phyloP scores from a whole-genome alignment of 2,113 vertebrate species.

The Tichodroma muraria region DNA sequence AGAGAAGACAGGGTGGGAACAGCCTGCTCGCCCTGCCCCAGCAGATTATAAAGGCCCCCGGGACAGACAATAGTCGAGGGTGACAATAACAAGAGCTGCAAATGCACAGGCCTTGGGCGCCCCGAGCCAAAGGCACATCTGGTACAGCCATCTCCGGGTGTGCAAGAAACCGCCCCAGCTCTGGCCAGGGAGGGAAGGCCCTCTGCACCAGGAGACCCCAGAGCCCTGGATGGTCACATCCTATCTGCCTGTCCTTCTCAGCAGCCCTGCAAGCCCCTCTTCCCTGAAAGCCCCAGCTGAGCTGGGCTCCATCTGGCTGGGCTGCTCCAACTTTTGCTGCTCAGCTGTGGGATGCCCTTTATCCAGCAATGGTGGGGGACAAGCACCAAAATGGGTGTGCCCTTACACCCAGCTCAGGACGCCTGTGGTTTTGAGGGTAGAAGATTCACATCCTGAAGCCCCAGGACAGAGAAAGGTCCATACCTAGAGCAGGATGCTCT shows the following conservation, averaged over 20 bases:
- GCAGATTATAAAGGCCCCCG: background rate
- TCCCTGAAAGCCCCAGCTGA: background rate
- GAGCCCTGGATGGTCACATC: background rate
- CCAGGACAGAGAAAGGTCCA: background rate
- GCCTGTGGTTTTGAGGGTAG: background rate
- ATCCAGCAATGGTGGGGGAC: background rate
- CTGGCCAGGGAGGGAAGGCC: background rate
- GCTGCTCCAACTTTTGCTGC: background rate
- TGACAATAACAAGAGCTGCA: background rate
- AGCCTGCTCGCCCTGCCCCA: rapidly evolving
- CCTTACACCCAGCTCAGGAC: background rate
- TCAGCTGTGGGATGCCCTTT: background rate
- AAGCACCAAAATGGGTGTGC: background rate
- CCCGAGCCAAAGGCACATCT: constrained; percentile 24
- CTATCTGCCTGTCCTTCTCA: background rate
- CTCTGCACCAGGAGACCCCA: background rate
- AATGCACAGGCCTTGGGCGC: background rate
- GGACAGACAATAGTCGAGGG: background rate
- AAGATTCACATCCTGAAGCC: background rate
- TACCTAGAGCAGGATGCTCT: background rate
- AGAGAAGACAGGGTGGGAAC: background rate
- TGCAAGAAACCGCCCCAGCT: background rate
- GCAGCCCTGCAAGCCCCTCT: background rate
- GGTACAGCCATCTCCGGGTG: background rate
- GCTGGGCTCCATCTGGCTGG: background rate